A percentile compares a stretch with the other conserved stretches of the same genome.
phyloP scores from a whole-genome alignment of 2,888 invertebrate species.

The Bombylius discolor region DNA sequence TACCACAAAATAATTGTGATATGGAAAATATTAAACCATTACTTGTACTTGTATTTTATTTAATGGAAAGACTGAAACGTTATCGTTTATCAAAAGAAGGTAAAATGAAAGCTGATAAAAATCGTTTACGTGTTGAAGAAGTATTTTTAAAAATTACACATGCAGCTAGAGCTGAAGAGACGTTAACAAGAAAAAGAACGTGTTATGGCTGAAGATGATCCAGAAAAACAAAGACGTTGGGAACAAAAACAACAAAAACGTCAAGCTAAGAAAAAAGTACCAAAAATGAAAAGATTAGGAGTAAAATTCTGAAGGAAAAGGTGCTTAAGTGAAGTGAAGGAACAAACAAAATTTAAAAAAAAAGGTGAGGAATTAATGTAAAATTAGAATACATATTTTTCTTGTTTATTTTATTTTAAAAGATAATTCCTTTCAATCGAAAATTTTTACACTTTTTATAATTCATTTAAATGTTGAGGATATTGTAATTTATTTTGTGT shows the following conservation, averaged over 20 bases:
- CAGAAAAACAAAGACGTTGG: conserved; percentile 94
- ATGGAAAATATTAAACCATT: conserved; percentile 61
- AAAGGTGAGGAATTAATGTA: too few species aligned
- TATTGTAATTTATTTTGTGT: too few species aligned
- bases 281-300: conserved; percentile 97
- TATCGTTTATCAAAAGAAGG: conserved; percentile 84
- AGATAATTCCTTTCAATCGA: too few species aligned
- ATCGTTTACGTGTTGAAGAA: conserved; percentile 85
- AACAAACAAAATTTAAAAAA: too few species aligned
- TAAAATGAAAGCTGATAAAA: conserved; percentile 84
- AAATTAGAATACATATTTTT: too few species aligned
- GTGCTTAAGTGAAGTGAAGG: too few species aligned
- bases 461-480: too few species aligned
- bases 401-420: too few species aligned
- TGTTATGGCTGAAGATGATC: conserved; percentile 87
- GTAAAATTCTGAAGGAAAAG: conserved; percentile 66
- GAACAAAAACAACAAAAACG: conserved; percentile 90
- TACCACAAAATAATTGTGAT: conserved; percentile 53
- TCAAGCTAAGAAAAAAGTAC: conserved; percentile 87
- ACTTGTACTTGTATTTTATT: conserved; percentile 79
- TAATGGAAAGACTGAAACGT: conserved; percentile 81
- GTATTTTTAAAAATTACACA: conserved; percentile 89
- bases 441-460: too few species aligned
- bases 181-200: conserved; percentile 86
- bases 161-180: conserved; percentile 86